Conservation (phyloP, 2,797 vertebrate genomes). For the Darevskia mixta region DNA sequence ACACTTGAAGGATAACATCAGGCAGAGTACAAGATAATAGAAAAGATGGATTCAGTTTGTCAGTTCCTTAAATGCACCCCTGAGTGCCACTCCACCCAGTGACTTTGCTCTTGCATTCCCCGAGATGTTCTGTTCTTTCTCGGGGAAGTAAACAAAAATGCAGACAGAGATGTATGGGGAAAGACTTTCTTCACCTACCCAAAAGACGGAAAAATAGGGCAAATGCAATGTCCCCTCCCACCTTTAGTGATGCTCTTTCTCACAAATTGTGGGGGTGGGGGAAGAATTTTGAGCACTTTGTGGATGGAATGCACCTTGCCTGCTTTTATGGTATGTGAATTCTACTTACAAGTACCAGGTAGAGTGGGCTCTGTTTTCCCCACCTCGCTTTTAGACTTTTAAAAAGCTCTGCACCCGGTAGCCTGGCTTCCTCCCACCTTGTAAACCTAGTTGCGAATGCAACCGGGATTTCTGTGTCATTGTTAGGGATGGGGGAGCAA, state of each 20-base stretch:
- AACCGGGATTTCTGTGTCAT: no score
- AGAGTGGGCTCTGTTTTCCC: no score
- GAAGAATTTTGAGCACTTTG: background rate
- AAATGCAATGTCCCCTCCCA: background rate
- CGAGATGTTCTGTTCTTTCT: conserved; percentile 18
- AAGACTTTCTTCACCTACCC: background rate
- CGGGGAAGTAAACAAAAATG: conserved; percentile 12
- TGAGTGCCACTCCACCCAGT: background rate
- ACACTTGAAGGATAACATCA: conserved; percentile 42
- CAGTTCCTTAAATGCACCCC: conserved; percentile 38
- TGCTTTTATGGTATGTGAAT: no score
- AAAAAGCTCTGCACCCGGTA: no score
- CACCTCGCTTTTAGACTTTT: no score
- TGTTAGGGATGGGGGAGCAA: no score
- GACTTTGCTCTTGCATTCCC: conserved; percentile 30
- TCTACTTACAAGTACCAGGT: no score
- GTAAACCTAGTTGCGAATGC: no score
- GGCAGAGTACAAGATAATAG: conserved; percentile 9
- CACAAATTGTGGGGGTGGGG: background rate
- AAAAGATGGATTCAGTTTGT: conserved; percentile 49
- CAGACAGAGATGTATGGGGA: background rate
- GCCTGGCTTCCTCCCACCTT: no score
- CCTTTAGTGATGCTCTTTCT: background rate
- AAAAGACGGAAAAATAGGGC: conserved; percentile 37
- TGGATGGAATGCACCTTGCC: no score